A percentile compares a stretch with the other conserved stretches of the same genome.
Evolutionary conservation across 2,888 invertebrate species (phyloP).

Genomic region (Drosophila prostipennis): DNA sequence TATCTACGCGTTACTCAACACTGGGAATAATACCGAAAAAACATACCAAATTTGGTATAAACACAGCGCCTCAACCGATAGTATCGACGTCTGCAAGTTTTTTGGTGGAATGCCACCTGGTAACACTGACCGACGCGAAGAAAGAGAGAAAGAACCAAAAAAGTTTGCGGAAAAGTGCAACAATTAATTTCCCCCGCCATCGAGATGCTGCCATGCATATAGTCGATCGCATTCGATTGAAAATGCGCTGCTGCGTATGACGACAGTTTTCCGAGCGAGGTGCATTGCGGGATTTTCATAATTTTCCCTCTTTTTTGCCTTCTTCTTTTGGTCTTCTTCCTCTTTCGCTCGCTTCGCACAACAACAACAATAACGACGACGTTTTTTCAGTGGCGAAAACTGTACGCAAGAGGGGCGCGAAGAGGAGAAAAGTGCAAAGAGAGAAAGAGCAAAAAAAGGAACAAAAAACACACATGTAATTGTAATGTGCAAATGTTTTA

Average conservation of each 20-base stretch:
- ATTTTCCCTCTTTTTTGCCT: conserved; percentile 30
- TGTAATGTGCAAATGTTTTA: conserved; percentile 36
- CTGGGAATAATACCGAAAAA: background rate
- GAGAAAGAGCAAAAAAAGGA: conserved; percentile 12
- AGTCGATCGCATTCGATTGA: conserved; percentile 48
- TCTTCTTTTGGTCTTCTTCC: conserved; percentile 41
- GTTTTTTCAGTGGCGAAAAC: conserved; percentile 75
- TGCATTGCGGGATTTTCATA: conserved; percentile 39
- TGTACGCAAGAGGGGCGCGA: conserved; percentile 60
- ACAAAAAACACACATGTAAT: conserved; percentile 36
- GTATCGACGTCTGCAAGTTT: background rate
- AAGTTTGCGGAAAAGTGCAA: conserved; percentile 79
- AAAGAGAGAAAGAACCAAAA: conserved; percentile 67
- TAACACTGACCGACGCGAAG: conserved; percentile 22
- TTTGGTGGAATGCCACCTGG: background rate
- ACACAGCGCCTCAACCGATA: background rate
- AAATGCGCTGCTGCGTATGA: conserved; percentile 61
- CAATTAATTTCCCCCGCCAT: conserved; percentile 32
- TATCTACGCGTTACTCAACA: background rate
- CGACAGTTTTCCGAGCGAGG: conserved; percentile 39
- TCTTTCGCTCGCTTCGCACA: conserved; percentile 63
- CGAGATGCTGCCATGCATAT: conserved; percentile 50
- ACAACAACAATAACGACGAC: conserved; percentile 55
- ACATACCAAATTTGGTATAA: background rate
- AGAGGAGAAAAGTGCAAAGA: conserved; percentile 22